Evolutionary conservation across 2,113 vertebrate species (phyloP), one percentile per base, ranked within the genome.

Genomic region (Eolophus roseicapilla): DNA sequence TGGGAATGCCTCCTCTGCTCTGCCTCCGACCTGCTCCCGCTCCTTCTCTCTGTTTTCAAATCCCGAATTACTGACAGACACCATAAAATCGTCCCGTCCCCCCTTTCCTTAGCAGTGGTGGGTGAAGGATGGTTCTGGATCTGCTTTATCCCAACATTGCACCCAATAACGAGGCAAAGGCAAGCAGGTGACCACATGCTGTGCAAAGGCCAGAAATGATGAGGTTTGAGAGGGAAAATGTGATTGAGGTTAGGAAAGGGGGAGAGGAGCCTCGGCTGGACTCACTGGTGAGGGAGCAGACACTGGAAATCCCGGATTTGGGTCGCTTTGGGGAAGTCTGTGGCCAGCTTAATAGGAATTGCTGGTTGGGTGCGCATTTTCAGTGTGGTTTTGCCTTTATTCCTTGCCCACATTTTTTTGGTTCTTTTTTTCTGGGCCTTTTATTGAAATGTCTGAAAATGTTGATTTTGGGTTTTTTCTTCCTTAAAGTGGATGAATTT

Each of bases 381-480:
- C 41, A 25, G 63, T 13, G 64, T 53, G 39, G 12, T 5, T 82
- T 87, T 63, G 16, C 59, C 19, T 76, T 47, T 50, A 60, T 31
- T 91, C 39, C 39, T 75, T 59, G 49, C 23, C n/a, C n/a, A 6
- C 4, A 25, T 57, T 81, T 64, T 41, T 11, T 29, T 62, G 10
- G 6, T 47, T 84, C 7, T 62, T 68, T 52, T 52, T 59, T 70
- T 25, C 49, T 27, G 44, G 6, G 3, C 3, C 39, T 65, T 82
- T 73, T 41, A 20, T 15, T 13, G 67, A 71, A 73, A 57, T 82
- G 52, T 44, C 19, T 37, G 39, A 49, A 93, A 82, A 75, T 13
- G 60, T 0, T 8, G 23, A 4, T 14, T 31, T 25, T 53, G 7
- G 4, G 16, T 18, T 17, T 24, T 13, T 27, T 28, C n/a, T 27